Percentiles rank a stretch among this genome's conserved stretches.
These are phyloP conservation scores for Argynnis bischoffii DNA, from an alignment of 2,888 invertebrate genomes.

Conservation along the genomic window DNA sequence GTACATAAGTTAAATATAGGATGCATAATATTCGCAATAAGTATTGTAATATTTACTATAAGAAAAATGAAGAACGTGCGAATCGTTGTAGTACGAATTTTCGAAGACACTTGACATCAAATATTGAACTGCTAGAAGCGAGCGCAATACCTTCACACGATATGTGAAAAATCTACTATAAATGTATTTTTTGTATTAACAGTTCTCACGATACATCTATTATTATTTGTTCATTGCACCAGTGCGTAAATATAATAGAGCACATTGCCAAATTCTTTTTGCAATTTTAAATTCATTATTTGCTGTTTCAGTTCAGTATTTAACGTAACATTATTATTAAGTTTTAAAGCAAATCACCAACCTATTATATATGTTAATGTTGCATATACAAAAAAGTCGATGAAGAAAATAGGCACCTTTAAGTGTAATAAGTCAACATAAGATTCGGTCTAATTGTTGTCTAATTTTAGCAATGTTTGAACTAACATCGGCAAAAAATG, in stretches of 20 bases:
- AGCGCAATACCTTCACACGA: constrained; percentile 39
- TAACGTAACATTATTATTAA: too few species aligned
- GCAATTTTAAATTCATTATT: neutral
- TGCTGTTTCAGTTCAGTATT: neutral
- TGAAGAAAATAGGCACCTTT: too few species aligned
- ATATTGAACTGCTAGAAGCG: constrained; percentile 27
- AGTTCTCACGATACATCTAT: constrained; percentile 17
- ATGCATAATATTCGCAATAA: too few species aligned
- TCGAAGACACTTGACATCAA: constrained; percentile 36
- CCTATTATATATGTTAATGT: too few species aligned
- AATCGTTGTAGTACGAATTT: constrained; percentile 28
- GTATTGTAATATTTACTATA: too few species aligned
- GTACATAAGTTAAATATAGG: too few species aligned
- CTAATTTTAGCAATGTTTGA: too few species aligned
- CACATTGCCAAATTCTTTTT: neutral
- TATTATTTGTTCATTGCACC: constrained; percentile 9
- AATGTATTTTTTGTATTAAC: constrained; percentile 20
- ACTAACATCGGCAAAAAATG: too few species aligned
- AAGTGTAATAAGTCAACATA: too few species aligned
- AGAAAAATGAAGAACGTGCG: constrained; percentile 14
- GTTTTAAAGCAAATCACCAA: too few species aligned
- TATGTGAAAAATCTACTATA: constrained; percentile 32
- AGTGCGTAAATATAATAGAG: constrained; percentile 3
- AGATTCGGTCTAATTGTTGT: too few species aligned
- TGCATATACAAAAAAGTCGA: too few species aligned